Conservation (phyloP, 2,113 vertebrate genomes). For the Alectura lathami region DNA sequence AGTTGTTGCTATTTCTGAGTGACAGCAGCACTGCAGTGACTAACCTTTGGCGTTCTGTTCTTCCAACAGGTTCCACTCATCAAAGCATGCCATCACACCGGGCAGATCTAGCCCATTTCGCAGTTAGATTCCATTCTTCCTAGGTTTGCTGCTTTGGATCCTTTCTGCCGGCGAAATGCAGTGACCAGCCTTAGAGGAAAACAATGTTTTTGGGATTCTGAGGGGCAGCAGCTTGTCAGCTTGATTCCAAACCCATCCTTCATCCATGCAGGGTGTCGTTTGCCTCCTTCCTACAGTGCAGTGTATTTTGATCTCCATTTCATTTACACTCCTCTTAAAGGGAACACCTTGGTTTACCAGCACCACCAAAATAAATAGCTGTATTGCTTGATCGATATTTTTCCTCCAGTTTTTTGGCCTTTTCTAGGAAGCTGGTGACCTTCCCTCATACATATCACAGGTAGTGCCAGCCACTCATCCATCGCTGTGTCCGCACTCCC, state of each 20-base stretch:
- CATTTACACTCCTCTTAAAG: not conserved
- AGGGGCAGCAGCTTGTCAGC: not conserved
- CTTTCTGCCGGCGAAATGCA: not conserved
- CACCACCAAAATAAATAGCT: not conserved
- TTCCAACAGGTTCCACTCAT: not conserved
- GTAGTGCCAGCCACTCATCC: not conserved
- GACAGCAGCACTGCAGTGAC: not conserved
- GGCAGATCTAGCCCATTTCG: not conserved
- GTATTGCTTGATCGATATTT: not conserved
- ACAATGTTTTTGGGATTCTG: not conserved
- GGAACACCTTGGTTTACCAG: not conserved
- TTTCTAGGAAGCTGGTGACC: not conserved
- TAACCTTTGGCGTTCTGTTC: not conserved
- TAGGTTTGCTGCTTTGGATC: not conserved
- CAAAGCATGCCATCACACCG: not conserved
- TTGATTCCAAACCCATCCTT: not conserved
- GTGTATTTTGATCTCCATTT: not conserved
- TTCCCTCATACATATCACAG: not conserved
- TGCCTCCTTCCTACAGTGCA: not conserved
- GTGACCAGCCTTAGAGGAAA: not conserved
- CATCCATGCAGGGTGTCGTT: not conserved
- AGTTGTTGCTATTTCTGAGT: not conserved
- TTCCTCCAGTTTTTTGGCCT: not conserved
- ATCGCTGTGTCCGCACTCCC: accelerated
- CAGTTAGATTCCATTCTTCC: not conserved